Evolutionary conservation across 64 coral and sea anemone species (phyloP).

Genomic region (Porites australiensis): DNA sequence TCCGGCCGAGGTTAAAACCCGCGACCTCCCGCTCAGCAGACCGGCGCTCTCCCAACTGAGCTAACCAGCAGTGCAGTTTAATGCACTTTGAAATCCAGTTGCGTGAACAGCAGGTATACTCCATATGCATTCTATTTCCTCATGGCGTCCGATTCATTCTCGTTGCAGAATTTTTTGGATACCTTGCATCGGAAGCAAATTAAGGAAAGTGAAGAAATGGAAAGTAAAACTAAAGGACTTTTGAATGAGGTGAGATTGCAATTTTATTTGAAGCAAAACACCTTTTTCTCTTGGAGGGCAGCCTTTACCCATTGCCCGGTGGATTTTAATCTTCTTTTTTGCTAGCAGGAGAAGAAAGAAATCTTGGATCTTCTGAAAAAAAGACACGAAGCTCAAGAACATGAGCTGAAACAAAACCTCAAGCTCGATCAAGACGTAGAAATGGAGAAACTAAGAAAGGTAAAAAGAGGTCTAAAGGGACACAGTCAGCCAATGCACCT

Average conservation of each 20-base stretch:
- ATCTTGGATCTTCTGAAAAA: slow-evolving; percentile 79
- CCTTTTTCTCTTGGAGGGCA: too few species aligned
- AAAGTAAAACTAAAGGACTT: slow-evolving; percentile 84
- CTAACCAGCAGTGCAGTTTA: too few species aligned
- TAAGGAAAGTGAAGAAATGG: slow-evolving; percentile 75
- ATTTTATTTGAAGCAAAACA: too few species aligned
- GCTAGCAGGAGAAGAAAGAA: slow-evolving; percentile 72
- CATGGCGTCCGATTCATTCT: background rate
- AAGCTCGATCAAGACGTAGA: slow-evolving; percentile 95
- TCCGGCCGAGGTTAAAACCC: too few species aligned
- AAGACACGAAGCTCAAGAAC: slow-evolving; percentile 75
- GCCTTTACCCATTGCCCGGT: too few species aligned
- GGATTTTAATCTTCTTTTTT: background rate
- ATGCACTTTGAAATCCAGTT: too few species aligned
- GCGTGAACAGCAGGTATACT: too few species aligned
- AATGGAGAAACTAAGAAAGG: slow-evolving; percentile 94
- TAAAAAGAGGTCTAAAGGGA: background rate
- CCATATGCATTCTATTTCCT: background rate
- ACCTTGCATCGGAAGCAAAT: slow-evolving; percentile 44
- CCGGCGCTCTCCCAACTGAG: too few species aligned
- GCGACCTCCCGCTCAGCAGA: too few species aligned
- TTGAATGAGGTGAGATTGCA: slow-evolving; percentile 66
- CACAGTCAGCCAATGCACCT: too few species aligned
- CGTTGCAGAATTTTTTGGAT: slow-evolving; percentile 30
- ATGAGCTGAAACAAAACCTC: slow-evolving; percentile 73